Base-by-base conservation (phyloP, 1,140 invertebrate species). In the Bombus waltoni region DNA sequence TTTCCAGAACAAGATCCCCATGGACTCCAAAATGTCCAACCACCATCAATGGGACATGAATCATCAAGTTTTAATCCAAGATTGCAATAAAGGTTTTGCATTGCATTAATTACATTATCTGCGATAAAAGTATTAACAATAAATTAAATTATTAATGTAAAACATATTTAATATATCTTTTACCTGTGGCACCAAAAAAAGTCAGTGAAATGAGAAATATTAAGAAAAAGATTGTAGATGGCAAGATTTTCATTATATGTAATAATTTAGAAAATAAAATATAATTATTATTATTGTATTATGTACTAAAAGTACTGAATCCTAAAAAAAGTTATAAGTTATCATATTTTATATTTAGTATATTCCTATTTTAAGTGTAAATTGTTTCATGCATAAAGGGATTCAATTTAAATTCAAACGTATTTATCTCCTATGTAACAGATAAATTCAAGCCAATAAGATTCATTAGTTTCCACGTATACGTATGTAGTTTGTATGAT, bases 1-100 rank as follows among this genome's bases (percentile, higher is more conserved):
- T 87, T 82, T 18, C 86, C 82, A n/a, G 44, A 62, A 57, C 86
- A 87, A 32, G 53, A n/a, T 25, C 75, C 42, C 82, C 86, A 87
- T 32, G 40, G 11, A n/a, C 38, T 68, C 86, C 86, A 87, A 66
- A 42, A 71, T 47, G 74, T 85, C 86, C 86, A 87, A 1, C 74
- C 75, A 70, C 82, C 86, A 32, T 87, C 86, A 13, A 87, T 62
- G 6, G 76, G 70, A 38, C 83, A 85, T 1, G 10, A 79, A 72
- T 62, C 22, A 3, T 65, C 77, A 66, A 57, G 18, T 11, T 42
- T 66, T 22, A 85, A 81, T 42, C 78, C 77, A 73, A 85, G n/a
- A 22, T 85, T 78, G 9, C 83, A 81, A 28, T 78, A 79, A n/a
- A 79, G 38, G 47, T 66, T 78, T 81, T 73, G 32, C 9, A 81